These are phyloP conservation scores for Chlamydotis undulata DNA, from an alignment of 2,113 vertebrate species.

Conservation along the genomic window DNA sequence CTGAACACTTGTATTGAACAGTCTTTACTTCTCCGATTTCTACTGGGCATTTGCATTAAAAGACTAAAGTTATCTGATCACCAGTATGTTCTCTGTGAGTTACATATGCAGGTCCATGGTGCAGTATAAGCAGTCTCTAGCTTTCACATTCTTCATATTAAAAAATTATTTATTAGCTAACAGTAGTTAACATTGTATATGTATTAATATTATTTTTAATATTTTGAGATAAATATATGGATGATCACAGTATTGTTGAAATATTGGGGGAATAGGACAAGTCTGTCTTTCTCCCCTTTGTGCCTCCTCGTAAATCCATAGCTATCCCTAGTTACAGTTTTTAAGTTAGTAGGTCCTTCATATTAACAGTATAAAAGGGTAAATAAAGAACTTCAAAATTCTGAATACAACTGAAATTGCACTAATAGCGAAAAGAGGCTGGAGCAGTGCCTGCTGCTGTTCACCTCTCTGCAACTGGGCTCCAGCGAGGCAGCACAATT, in stretches of 20 bases:
- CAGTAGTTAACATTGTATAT: background rate
- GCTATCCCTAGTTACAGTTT: background rate
- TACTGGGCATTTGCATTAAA: background rate
- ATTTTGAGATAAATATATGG: background rate
- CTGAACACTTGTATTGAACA: background rate
- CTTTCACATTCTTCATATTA: background rate
- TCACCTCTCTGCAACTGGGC: background rate
- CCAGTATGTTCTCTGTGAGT: background rate
- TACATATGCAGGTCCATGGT: background rate
- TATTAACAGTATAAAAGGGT: background rate
- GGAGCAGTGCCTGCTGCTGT: background rate
- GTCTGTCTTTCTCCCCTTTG: background rate
- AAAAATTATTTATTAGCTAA: background rate
- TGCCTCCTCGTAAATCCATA: background rate
- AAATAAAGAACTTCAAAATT: background rate
- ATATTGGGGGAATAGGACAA: background rate
- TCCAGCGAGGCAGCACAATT: background rate
- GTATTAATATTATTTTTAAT: background rate
- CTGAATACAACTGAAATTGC: background rate
- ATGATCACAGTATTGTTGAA: background rate
- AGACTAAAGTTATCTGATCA: background rate
- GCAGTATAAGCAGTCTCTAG: background rate
- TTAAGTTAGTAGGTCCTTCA: background rate
- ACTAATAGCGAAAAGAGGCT: background rate
- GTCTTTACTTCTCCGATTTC: background rate